These are phyloP conservation scores for Cecropterus lyciades DNA, from an alignment of 1,140 invertebrate species.

Conservation along the genomic window DNA sequence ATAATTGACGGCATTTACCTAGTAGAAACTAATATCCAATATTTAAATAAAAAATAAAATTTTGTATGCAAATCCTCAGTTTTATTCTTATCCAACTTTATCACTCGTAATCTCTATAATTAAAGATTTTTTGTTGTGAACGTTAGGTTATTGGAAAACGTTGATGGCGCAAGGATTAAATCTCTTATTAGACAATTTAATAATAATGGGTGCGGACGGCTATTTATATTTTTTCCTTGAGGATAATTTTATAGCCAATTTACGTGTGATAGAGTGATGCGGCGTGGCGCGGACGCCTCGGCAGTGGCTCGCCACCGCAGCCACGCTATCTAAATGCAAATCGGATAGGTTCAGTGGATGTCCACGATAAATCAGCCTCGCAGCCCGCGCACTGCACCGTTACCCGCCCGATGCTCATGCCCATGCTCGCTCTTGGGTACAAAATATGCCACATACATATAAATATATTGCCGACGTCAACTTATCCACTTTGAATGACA, in stretches of 20 bases:
- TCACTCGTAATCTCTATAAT: not conserved
- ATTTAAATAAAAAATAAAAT: not conserved
- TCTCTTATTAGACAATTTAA: constrained; percentile 47
- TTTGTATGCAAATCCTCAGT: not conserved
- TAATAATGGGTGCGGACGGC: constrained; percentile 40
- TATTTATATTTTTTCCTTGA: constrained; percentile 53
- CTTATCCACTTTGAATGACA: constrained; percentile 26
- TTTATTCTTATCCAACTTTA: not conserved
- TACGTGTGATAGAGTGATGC: constrained; percentile 71
- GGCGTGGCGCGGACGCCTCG: constrained; percentile 37
- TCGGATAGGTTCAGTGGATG: constrained; percentile 77
- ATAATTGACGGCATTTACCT: too few relatives aligned
- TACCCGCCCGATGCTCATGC: constrained; percentile 49
- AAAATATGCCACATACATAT: constrained; percentile 35
- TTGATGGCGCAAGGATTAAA: constrained; percentile 41
- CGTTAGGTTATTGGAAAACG: constrained; percentile 7
- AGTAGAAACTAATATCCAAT: not conserved
- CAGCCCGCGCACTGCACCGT: constrained; percentile 54
- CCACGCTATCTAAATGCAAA: constrained; percentile 80
- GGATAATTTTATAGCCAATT: constrained; percentile 73
- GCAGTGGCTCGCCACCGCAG: constrained; percentile 45
- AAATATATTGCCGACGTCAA: constrained; percentile 25
- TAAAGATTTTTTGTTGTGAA: constrained; percentile 1
- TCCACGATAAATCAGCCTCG: constrained; percentile 76
- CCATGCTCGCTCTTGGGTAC: constrained; percentile 37